A percentile compares a stretch with the other conserved stretches of the same genome.
These are phyloP conservation scores for Chaenocephalus aceratus DNA, from an alignment of 2,113 vertebrate species.

Conservation along the genomic window DNA sequence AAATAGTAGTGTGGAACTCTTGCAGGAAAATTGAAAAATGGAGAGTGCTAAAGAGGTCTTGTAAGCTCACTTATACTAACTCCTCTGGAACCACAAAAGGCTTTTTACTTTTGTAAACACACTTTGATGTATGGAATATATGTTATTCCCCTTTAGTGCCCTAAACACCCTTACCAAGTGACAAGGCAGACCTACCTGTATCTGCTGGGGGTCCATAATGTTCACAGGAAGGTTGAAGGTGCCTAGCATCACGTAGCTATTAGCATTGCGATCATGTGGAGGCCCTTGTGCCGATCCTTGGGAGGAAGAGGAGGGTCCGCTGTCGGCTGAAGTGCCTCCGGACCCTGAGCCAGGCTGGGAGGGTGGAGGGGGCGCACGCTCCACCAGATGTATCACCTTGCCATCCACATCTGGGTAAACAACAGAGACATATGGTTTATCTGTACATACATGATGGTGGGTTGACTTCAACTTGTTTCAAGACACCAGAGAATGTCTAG, in stretches of 20 bases:
- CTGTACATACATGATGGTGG: neutral
- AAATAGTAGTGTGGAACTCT: no score
- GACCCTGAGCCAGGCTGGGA: conserved; percentile 86
- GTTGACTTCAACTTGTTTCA: neutral
- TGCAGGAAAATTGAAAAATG: no score
- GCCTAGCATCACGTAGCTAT: conserved; percentile 95
- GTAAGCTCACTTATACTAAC: neutral
- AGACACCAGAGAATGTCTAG: neutral
- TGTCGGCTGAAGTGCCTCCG: conserved; percentile 80
- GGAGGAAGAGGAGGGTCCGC: conserved; percentile 79
- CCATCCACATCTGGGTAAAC: conserved; percentile 88
- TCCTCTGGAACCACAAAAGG: neutral
- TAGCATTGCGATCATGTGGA: conserved; percentile 91
- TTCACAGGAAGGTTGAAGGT: conserved; percentile 95
- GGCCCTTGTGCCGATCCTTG: conserved; percentile 79
- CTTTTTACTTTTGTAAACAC: neutral
- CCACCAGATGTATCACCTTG: conserved; percentile 94
- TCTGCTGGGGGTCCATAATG: conserved; percentile 87
- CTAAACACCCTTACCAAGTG: neutral
- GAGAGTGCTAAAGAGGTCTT: neutral
- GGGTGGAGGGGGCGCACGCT: conserved; percentile 91
- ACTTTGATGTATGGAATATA: neutral
- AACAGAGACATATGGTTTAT: neutral
- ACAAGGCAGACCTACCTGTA: conserved; percentile 74
- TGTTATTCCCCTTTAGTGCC: neutral